Evolutionary conservation across 2,888 invertebrate genomes (phyloP), one percentile per base, ranked within the genome.

Genomic region (Callimorpha dominula): DNA sequence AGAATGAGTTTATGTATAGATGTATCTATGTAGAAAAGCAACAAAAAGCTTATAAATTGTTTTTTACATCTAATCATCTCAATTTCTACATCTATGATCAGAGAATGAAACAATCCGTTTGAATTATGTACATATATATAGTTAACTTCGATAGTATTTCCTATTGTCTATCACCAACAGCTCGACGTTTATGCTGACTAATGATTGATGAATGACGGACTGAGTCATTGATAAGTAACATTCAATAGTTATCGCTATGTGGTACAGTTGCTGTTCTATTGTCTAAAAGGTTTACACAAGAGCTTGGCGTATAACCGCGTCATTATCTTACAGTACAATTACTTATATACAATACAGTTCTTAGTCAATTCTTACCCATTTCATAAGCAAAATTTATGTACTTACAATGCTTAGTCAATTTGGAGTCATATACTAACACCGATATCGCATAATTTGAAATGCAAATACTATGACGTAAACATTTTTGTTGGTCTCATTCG

Each of bases 211-310:
- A 89, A 91, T 91, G 91, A 93, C 90, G 88, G 89, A 89, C 85
- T 92, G 91, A 91, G 88, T 93, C 92, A 93, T 91, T 91, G 91
- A 91, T 89, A 87, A 88, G 81, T 84, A 88, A 89, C 90, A 90
- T 88, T 78, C 80, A 72, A 89, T 87, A 84, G 87, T 89, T 91
- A 91, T 91, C 87, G 82, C 70, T 79, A 79, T 80, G 73, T 81
- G 83, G 82, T 85, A 81, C 69, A 75, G 76, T 80, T 76, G 76
- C 78, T 74, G 78, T 74, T 70, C 81, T 78, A 86, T 88, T 86
- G 86, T 88, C 79, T 81, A 72, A 46, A 46, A 46, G 43, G 9
- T 46, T 46, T 8, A 46, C 43, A 1, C 43, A 46, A 46, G 4
- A 46, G 43, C 43, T 46, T 46, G 43, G 43, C 43, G 9, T 46